phyloP scores from a whole-genome alignment of 2,797 vertebrate genomes.

The Catostomus latipinnis region DNA sequence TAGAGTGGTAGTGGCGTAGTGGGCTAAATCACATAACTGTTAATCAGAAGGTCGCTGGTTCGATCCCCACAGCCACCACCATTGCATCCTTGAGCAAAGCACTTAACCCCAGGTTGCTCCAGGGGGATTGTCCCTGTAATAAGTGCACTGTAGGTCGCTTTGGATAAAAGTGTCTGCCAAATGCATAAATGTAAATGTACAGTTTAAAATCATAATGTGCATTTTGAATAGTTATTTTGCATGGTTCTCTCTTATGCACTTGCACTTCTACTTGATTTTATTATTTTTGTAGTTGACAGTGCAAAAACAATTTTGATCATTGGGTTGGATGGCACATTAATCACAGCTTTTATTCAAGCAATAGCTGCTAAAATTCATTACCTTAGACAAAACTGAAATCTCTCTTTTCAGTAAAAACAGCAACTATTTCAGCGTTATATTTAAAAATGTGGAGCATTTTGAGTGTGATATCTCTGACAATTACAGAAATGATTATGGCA shows the following conservation, averaged over 20 bases:
- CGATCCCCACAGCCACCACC: too few species aligned
- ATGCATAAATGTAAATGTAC: too few species aligned
- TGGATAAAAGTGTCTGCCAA: too few species aligned
- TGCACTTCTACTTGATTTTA: not conserved
- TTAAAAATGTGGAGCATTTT: not conserved
- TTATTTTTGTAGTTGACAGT: not conserved
- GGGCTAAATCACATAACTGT: too few species aligned
- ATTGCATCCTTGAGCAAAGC: too few species aligned
- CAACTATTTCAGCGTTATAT: not conserved
- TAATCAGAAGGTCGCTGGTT: too few species aligned
- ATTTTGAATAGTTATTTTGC: conserved; percentile 6
- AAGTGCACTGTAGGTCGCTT: too few species aligned
- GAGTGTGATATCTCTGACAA: not conserved
- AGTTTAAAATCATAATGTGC: not conserved
- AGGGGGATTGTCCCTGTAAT: too few species aligned
- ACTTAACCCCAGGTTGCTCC: too few species aligned
- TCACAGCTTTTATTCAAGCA: not conserved
- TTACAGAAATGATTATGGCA: not conserved
- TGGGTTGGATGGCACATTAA: conserved; percentile 26
- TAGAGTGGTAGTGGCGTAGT: too few species aligned
- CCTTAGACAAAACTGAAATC: not conserved
- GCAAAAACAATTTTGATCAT: conserved; percentile 25
- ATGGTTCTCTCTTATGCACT: not conserved
- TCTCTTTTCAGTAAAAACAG: not conserved
- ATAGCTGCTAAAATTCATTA: conserved; percentile 11